Percentiles rank a stretch among this genome's conserved stretches.
Evolutionary conservation across 2,797 vertebrate species (phyloP).

Genomic region (Acanthiza pusilla): DNA sequence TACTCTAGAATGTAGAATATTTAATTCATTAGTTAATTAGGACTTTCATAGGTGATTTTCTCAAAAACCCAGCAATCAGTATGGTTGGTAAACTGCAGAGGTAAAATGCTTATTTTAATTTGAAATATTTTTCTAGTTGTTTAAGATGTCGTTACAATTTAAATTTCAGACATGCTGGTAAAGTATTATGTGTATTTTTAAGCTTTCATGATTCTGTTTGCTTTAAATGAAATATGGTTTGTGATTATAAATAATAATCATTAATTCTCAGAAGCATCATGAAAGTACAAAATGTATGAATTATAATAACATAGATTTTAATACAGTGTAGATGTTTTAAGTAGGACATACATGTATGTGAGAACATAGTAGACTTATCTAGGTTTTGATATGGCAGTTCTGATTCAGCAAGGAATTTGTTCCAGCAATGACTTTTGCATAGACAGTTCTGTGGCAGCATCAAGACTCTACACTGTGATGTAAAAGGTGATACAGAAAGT

Average conservation of each 20-base stretch:
- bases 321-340: neutral
- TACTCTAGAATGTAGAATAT: neutral
- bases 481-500: neutral
- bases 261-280: neutral
- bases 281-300: neutral
- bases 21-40: no score
- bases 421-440: neutral
- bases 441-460: neutral
- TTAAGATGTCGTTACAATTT: neutral
- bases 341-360: neutral
- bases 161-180: neutral
- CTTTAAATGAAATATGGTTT: neutral
- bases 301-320: neutral
- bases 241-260: neutral
- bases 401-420: neutral
- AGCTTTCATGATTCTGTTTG: neutral
- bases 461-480: neutral
- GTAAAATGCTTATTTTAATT: rapidly evolving
- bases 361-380: neutral
- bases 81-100: neutral
- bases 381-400: neutral
- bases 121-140: neutral
- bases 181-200: neutral
- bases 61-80: neutral
- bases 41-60: neutral